phyloP scores from a whole-genome alignment of 1,140 invertebrate species.

The Bemisia tabaci region DNA sequence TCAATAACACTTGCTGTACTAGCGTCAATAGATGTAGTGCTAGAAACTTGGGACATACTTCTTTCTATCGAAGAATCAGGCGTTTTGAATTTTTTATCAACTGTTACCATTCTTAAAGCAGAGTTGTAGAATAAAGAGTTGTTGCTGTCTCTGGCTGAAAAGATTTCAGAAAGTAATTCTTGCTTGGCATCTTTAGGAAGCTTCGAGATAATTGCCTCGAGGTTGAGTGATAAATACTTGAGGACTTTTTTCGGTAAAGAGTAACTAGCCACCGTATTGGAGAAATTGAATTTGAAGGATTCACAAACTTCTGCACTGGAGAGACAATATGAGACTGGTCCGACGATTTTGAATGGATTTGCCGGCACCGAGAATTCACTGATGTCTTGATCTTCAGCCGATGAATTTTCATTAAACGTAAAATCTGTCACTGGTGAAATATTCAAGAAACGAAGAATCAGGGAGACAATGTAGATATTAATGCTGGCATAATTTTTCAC shows the following conservation, averaged over 20 bases:
- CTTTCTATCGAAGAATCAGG: too few species aligned
- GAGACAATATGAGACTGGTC: not conserved
- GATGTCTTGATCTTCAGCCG: not conserved
- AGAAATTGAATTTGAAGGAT: not conserved
- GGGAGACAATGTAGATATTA: not conserved
- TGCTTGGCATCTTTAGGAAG: not conserved
- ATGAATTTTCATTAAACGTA: not conserved
- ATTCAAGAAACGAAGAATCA: not conserved
- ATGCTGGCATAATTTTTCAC: not conserved
- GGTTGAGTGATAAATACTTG: not conserved
- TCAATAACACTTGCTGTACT: too few species aligned
- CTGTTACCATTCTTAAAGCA: not conserved
- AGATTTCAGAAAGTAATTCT: not conserved
- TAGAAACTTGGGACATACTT: too few species aligned
- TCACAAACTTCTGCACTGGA: not conserved
- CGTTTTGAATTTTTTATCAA: not conserved
- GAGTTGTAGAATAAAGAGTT: not conserved
- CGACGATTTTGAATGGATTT: not conserved
- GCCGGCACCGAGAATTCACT: not conserved
- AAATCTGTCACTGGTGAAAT: not conserved
- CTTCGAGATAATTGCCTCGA: not conserved
- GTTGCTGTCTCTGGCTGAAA: not conserved
- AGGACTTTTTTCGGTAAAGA: not conserved
- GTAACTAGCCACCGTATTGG: not conserved
- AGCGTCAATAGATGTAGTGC: too few species aligned